Evolutionary conservation across 2,888 invertebrate genomes (phyloP), one percentile per base, ranked within the genome.

Genomic region (Xanthorhoe spadicearia): DNA sequence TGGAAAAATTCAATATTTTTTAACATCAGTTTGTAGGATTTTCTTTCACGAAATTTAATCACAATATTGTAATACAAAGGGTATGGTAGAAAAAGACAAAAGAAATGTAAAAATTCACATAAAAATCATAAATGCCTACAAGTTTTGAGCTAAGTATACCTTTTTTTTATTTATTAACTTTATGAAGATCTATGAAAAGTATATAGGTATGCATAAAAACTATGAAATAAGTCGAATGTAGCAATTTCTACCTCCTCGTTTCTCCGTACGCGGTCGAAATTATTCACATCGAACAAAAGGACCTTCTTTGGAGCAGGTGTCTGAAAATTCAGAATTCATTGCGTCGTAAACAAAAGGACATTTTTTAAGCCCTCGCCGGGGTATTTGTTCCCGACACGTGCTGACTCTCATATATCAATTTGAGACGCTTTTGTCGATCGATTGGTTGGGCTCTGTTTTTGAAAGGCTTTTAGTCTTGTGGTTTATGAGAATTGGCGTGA

Each of bases 321-420:
- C 87, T 86, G 83, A 84, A 69, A 85, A 86, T 86, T 83, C 81
- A 75, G 79, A 86, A 89, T 89, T 89, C 88, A 90, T 89, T 85
- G 87, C 86, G 79, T 81, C 85, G 84, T 87, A 89, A 87, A 89
- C 87, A 90, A 88, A 83, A 83, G 83, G 80, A 83, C 81, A 77
- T 83, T 86, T 89, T 88, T 83, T 81, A 83, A 84, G 75, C 66
- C 82, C 73, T 77, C 77, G 72, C 71, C 74, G 61, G 55, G 79
- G 78, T 76, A 75, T 77, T 76, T 74, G 66, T 54, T 53, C 43
- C 67, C 56, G 61, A 71, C 72, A 76, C 74, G 71, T 73, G 73
- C 73, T 69, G 70, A 76, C 77, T 75, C 74, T 74, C 77, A 82
- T 86, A 82, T 82, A 83, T 82, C 83, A 80, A 72, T 75, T 78